A percentile compares a stretch with the other conserved stretches of the same genome.
Conservation (phyloP, 2,888 invertebrate species). For the Tinea semifulvella region DNA sequence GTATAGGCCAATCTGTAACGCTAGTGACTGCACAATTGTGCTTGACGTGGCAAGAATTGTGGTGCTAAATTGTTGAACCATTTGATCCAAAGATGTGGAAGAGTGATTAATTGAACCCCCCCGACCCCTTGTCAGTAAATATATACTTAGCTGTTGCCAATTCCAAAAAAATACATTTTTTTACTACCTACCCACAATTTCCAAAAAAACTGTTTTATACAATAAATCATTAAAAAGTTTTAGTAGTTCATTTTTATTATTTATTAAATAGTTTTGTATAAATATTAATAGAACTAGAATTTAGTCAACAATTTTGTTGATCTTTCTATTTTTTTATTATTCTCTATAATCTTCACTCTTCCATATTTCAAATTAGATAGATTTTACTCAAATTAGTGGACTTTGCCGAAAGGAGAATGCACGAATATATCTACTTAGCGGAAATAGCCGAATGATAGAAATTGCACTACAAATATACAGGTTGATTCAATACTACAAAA, state of each 20-base stretch:
- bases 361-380: constrained; percentile 54
- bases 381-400: constrained; percentile 7
- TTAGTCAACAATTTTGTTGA: neutral
- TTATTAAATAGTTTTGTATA: neutral
- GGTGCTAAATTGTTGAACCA: constrained; percentile 49
- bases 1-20: neutral
- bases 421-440: constrained; percentile 36
- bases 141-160: neutral
- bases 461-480: constrained; percentile 4
- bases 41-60: constrained; percentile 38
- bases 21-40: too few relatives aligned
- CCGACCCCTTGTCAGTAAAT: neutral
- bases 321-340: constrained; percentile 41
- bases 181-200: neutral
- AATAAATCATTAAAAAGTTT: neutral
- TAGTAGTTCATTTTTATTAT: neutral
- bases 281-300: constrained; percentile 7
- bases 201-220: neutral
- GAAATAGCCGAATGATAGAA: constrained; percentile 5
- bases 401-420: constrained; percentile 26
- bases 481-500: constrained; percentile 3
- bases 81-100: constrained; percentile 59
- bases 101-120: constrained; percentile 42
- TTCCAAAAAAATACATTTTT: neutral
- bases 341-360: constrained; percentile 59